Percentiles rank a stretch among this genome's conserved stretches.
Conservation (phyloP, 2,113 vertebrate genomes). For the Phalacrocorax aristotelis region DNA sequence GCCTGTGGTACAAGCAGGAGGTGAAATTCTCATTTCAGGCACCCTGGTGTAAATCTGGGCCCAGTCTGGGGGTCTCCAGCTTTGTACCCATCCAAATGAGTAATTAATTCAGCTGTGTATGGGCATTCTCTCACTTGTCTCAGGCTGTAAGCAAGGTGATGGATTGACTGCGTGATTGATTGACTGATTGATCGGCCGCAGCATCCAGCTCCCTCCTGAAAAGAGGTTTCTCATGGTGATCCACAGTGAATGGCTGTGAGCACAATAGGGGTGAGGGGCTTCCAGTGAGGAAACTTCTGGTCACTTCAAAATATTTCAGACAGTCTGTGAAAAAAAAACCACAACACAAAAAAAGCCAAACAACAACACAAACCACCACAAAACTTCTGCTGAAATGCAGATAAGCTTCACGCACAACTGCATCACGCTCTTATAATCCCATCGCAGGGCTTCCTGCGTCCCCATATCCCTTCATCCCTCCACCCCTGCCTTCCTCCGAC, state of each 20-base stretch:
- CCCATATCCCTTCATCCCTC: neutral
- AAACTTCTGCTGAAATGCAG: neutral
- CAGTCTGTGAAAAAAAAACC: neutral
- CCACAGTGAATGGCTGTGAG: neutral
- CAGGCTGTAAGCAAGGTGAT: constrained; percentile 1
- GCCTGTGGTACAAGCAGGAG: neutral
- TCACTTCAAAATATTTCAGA: neutral
- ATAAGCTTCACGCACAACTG: neutral
- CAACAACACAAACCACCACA: neutral
- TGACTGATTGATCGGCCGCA: constrained; percentile 2
- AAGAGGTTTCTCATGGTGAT: constrained; percentile 13
- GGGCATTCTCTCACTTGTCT: constrained; percentile 36
- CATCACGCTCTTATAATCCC: accelerated
- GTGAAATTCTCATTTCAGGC: neutral
- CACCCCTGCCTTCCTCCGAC: neutral
- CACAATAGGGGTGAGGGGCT: neutral
- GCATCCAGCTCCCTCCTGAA: neutral
- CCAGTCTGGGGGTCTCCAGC: neutral
- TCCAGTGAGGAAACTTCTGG: neutral
- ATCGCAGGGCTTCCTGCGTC: neutral
- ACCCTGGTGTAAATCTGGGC: neutral
- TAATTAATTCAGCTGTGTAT: neutral
- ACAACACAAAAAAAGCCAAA: no score
- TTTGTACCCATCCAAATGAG: neutral
- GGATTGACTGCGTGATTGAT: constrained; percentile 28